phyloP scores from a whole-genome alignment of 2,888 invertebrate genomes.

The Drepana falcataria region DNA sequence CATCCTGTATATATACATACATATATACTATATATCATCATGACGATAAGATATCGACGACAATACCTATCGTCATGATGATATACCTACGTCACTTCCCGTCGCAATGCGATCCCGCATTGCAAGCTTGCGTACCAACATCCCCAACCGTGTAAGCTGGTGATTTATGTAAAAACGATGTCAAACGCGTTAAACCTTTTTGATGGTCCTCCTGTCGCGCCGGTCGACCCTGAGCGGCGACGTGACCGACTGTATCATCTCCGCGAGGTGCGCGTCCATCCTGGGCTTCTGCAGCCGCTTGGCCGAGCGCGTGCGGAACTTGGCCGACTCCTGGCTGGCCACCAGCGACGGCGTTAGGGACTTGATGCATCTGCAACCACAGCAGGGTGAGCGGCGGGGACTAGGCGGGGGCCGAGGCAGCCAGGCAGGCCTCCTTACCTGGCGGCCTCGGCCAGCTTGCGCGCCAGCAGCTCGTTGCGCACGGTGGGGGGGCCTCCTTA shows the following conservation, averaged over 20 bases:
- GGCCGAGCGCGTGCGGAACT: conserved; percentile 53
- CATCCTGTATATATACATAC: too few species aligned
- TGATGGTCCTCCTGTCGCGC: conserved; percentile 29
- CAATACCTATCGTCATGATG: too few species aligned
- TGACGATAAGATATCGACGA: too few species aligned
- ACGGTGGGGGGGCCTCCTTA: too few species aligned
- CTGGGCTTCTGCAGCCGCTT: conserved; percentile 45
- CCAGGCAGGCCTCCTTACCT: too few species aligned
- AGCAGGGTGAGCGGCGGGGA: too few species aligned
- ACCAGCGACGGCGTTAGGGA: conserved; percentile 52
- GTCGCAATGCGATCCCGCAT: neutral
- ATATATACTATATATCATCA: too few species aligned
- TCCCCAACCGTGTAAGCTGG: neutral
- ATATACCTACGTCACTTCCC: too few species aligned
- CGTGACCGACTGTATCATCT: conserved; percentile 40
- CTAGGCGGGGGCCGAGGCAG: too few species aligned
- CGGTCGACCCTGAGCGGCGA: conserved; percentile 40
- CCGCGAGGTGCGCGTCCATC: conserved; percentile 30
- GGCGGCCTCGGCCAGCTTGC: too few species aligned
- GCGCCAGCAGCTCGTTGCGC: too few species aligned
- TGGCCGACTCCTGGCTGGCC: conserved; percentile 48
- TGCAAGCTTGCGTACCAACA: neutral
- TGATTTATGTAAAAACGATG: too few species aligned
- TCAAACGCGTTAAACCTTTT: conserved; percentile 16
- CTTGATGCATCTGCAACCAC: conserved; percentile 55